Percentiles rank a stretch among this genome's conserved stretches.
Conservation (phyloP, 2,113 vertebrate species). For the Aspiorhynchus laticeps region DNA sequence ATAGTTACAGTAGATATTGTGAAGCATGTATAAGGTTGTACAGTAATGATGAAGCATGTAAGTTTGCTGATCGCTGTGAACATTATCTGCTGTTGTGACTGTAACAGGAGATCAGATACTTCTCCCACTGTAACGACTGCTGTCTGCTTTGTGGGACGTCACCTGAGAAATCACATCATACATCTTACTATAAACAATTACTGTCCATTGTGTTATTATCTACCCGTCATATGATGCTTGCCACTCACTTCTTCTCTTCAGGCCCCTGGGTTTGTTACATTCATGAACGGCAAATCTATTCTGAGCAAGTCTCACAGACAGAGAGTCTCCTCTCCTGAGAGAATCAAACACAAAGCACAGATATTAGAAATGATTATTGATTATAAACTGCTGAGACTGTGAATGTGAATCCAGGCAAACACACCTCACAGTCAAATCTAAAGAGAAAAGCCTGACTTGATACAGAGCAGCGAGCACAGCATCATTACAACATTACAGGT, state of each 20-base stretch:
- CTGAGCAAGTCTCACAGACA: slow-evolving; percentile 73
- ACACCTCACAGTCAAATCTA: background rate
- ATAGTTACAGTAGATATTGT: background rate
- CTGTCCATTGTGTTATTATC: background rate
- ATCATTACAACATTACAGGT: background rate
- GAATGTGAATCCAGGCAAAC: background rate
- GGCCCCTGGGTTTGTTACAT: slow-evolving; percentile 49
- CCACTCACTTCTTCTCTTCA: slow-evolving; percentile 66
- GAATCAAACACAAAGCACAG: background rate
- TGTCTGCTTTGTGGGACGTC: slow-evolving; percentile 44
- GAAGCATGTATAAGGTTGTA: background rate
- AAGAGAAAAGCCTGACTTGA: background rate
- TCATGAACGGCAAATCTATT: slow-evolving; percentile 71
- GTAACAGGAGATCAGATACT: slow-evolving; percentile 68
- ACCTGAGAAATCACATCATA: slow-evolving; percentile 54
- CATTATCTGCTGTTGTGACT: slow-evolving; percentile 56
- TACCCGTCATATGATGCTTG: slow-evolving; percentile 28
- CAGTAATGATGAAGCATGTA: background rate
- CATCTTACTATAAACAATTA: background rate
- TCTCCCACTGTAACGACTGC: slow-evolving; percentile 66
- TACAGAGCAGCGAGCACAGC: background rate
- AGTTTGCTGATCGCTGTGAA: background rate
- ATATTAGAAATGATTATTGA: background rate
- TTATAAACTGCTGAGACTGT: background rate
- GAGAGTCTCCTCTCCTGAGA: slow-evolving; percentile 71